Evolutionary conservation across 64 coral and sea anemone species (phyloP).

Genomic region (Cladopsammia gracilis): DNA sequence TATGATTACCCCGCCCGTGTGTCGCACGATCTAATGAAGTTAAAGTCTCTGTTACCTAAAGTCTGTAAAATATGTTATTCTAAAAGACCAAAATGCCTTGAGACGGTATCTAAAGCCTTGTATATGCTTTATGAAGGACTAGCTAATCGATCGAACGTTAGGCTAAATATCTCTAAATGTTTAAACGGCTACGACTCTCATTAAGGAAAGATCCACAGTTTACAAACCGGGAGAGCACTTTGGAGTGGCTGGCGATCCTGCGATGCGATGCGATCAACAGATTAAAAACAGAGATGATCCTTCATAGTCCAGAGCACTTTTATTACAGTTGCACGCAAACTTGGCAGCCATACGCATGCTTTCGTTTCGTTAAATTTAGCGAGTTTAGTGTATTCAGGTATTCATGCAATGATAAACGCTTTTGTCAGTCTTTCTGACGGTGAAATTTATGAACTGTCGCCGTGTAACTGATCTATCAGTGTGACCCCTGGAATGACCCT

Average conservation of each 20-base stretch:
- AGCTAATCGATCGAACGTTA: background rate
- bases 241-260: background rate
- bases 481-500: background rate
- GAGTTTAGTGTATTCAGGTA: background rate
- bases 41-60: no score
- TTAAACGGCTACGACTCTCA: background rate
- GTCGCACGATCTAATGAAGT: background rate
- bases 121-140: no score
- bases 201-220: background rate
- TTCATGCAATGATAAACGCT: background rate
- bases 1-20: background rate
- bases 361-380: background rate
- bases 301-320: background rate
- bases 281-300: background rate
- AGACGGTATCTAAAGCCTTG: background rate
- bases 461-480: conserved; percentile 10
- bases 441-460: background rate
- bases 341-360: background rate
- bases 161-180: background rate
- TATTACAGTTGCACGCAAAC: background rate
- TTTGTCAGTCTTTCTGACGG: background rate
- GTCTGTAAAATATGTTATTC: no score
- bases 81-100: background rate
- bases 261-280: conserved; percentile 8
- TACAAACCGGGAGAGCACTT: background rate